Base-by-base conservation (phyloP, 2,113 vertebrate genomes). In the Chelonoidis abingdonii region DNA sequence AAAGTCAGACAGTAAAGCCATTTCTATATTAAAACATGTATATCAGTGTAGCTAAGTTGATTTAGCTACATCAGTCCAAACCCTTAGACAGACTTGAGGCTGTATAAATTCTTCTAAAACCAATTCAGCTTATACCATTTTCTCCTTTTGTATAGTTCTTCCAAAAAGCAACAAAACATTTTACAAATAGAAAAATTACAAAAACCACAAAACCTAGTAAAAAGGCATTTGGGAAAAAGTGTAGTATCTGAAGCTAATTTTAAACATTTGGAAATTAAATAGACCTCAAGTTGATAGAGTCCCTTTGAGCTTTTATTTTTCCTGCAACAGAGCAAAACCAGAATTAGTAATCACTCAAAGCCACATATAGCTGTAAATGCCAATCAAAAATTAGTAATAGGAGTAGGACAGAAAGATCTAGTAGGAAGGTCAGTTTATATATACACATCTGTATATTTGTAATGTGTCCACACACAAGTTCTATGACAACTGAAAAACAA, bases 31-130 rank as follows among this genome's bases (percentile, higher is more conserved):
- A 90, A 16, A 2, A 69, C 38, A 52, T 1, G 0, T 9, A 1
- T 5, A 81, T 19, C 22, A 47, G 1, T 8, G 1, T 0, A 59
- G 52, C 8, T 10, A 75, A 2, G 35, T 0, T 1, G 47, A 85
- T 0, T 1, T 1, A 62, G 72, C 16, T 50, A 87, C 76, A 75
- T 1, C 5, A 65, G 6, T 10, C 13, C 17, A 81, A 80, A 10
- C 44, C 24, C 56, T 89, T 79, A 54, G 16, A 53, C n/a, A 1
- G 29, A 1, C 10, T 14, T 52, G 0, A 24, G 83, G 65, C 17
- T 38, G n/a, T 38, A 38, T 38, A 80, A 52, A 12, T 11, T 25
- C 1, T 56, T 76, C 27, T 82, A 44, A 44, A 3, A 76, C 0
- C 80, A 10, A 89, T 80, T 5, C 1, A 87, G 6, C 10, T 91